Base-by-base conservation (phyloP, 2,113 vertebrate species). In the Myocastor coypus region DNA sequence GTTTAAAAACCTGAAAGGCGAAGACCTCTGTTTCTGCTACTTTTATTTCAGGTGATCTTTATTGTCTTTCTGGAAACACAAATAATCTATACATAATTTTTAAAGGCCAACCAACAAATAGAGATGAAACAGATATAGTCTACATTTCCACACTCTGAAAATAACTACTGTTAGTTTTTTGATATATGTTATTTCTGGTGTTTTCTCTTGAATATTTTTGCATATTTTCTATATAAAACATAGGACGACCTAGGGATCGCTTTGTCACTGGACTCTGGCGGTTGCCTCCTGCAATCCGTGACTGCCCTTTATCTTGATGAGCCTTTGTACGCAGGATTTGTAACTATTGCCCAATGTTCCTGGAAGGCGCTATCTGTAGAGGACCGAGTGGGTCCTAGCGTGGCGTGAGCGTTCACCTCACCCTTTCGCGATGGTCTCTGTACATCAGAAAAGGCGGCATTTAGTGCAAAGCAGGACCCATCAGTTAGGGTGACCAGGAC, bases 31-130 rank as follows among this genome's bases (percentile, higher is more conserved):
- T 50, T 92, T 95, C 66, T 20, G 3, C 34, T 94, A 40, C 1
- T 81, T 91, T 90, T 91, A 52, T 73, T 94, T 83, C 71, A 85
- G 83, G n/a, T 90, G 66, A 63, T 46, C 37, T 37, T 83, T 83
- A 71, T 40, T 78, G 1, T 78, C 81, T 94, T 92, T 85, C 1
- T 85, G 9, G 66, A 81, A 59, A 64, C 52, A 68, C 73, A 83
- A 89, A 9, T 84, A 82, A 82, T 71, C 14, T 7, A 32, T n/a
- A n/a, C n/a, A n/a, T 59, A 46, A 22, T 52, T 84, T 94, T 87
- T 63, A 87, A 90, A 66, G 14, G 1, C 86, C 40, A 7, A 30
- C 80, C 32, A 61, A 10, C n/a, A 89, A 61, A 42, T 87, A 46
- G 14, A 83, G 42, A 52, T 82, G 50, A 81, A 81, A 77, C 30